Evolutionary conservation across 2,113 vertebrate species (phyloP).

Genomic region (human (Homo sapiens)): GRCh38 chr3:162006501-162007000

Average conservation of each 20-base stretch:
- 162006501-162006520: not conserved
- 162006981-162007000: not conserved
- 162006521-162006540: not conserved
- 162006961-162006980: fast-evolving
- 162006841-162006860: not conserved
- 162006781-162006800: not conserved
- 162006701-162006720: not conserved
- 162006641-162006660: not conserved
- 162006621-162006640: not conserved
- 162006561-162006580: not conserved
- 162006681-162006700: not conserved
- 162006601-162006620: not conserved
- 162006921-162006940: constrained; percentile 30
- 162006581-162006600: not conserved
- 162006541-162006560: not conserved
- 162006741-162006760: not conserved
- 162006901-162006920: not conserved
- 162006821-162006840: not conserved
- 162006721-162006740: not conserved
- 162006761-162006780: not conserved
- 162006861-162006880: not conserved
- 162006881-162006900: not conserved
- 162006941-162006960: not conserved
- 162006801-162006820: not conserved
- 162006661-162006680: not conserved